These are phyloP conservation scores for Dinothrombium tinctorium DNA, from an alignment of 1,140 invertebrate genomes.

Conservation along the genomic window DNA sequence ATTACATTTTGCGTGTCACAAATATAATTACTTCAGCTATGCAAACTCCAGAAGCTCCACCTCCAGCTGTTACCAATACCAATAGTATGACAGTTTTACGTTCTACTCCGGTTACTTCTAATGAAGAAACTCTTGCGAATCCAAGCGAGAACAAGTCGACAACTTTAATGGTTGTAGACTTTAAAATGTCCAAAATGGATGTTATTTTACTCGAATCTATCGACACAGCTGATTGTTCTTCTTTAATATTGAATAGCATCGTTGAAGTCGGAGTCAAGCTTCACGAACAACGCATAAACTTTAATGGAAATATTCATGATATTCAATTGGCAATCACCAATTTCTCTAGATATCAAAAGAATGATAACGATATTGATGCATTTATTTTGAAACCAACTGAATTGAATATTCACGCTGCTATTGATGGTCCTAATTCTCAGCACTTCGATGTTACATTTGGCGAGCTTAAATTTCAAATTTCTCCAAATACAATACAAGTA, in stretches of 20 bases:
- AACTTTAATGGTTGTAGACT: slow-evolving; percentile 31
- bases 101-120: not conserved
- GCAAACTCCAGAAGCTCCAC: not conserved
- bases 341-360: slow-evolving; percentile 2
- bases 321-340: slow-evolving; percentile 7
- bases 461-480: slow-evolving; percentile 58
- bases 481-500: slow-evolving; percentile 55
- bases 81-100: no score
- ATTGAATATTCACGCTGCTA: slow-evolving; percentile 1
- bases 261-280: slow-evolving; percentile 20
- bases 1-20: slow-evolving; percentile 53
- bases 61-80: no score
- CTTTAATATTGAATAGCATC: slow-evolving; percentile 61
- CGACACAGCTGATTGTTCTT: slow-evolving; percentile 53
- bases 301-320: slow-evolving; percentile 3
- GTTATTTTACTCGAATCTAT: slow-evolving; percentile 79
- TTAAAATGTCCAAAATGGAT: slow-evolving; percentile 69
- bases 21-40: slow-evolving; percentile 39
- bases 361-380: not conserved
- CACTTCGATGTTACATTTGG: slow-evolving; percentile 40
- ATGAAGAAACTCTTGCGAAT: not conserved
- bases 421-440: slow-evolving; percentile 14
- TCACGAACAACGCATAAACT: slow-evolving; percentile 1
- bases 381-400: slow-evolving; percentile 7
- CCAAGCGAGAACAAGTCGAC: slow-evolving; percentile 21